A percentile compares a stretch with the other conserved stretches of the same genome.
Evolutionary conservation across 2,888 invertebrate genomes (phyloP).

Genomic region (Pachymerium ferrugineum): DNA sequence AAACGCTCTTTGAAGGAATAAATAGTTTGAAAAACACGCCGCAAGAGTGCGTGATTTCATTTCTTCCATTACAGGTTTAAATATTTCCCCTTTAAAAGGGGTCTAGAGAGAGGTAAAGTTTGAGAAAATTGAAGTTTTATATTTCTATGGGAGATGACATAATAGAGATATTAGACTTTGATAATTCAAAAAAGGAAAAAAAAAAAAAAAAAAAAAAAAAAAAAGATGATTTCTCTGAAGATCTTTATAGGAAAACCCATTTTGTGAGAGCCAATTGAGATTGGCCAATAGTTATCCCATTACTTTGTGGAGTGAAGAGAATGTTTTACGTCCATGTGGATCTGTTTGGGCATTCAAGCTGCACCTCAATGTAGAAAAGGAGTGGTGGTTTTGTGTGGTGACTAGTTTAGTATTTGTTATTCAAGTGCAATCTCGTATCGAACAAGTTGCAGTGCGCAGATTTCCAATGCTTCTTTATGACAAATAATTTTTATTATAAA

Average conservation of each 20-base stretch:
- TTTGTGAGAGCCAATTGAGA: not conserved
- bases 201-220: too few species aligned
- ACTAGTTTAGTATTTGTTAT: slow-evolving; percentile 8
- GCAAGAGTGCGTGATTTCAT: too few species aligned
- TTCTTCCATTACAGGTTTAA: too few species aligned
- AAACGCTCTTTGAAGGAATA: too few species aligned
- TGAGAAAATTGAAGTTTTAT: not conserved
- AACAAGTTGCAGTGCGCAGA: not conserved
- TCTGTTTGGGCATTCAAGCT: slow-evolving; percentile 3
- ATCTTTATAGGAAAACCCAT: not conserved
- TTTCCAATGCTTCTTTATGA: not conserved
- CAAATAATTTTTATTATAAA: not conserved
- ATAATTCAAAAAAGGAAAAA: slow-evolving; percentile 6
- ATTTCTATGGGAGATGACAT: not conserved
- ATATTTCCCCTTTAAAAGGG: too few species aligned
- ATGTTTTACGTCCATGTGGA: not conserved
- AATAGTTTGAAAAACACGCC: too few species aligned
- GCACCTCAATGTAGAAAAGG: not conserved
- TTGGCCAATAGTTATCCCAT: slow-evolving; percentile 8
- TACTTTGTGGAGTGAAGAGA: not conserved
- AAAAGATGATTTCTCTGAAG: not conserved
- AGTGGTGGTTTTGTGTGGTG: not conserved
- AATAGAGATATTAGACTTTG: not conserved
- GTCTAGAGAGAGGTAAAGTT: too few species aligned
- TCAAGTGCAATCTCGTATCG: not conserved